Evolutionary conservation across 2,888 invertebrate species (phyloP).

Genomic region (Calliphora vomitoria): DNA sequence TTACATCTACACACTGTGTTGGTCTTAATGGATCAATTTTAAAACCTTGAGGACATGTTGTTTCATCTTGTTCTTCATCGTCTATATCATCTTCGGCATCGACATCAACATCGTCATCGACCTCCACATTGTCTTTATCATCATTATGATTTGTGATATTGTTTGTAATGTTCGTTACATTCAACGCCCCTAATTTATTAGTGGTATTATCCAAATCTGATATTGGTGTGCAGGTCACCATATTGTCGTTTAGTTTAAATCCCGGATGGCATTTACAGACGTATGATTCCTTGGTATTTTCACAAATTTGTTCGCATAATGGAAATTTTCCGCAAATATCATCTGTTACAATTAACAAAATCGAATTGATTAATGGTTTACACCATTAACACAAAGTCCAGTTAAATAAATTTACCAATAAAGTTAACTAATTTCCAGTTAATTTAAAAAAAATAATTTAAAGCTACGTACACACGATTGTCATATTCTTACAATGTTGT

Average conservation of each 20-base stretch:
- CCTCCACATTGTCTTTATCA: slow-evolving; percentile 54
- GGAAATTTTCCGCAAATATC: slow-evolving; percentile 86
- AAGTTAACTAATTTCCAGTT: no score
- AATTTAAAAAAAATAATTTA: no score
- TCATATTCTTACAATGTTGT: no score
- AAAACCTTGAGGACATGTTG: slow-evolving; percentile 85
- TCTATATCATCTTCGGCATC: slow-evolving; percentile 37
- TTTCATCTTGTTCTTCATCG: slow-evolving; percentile 4
- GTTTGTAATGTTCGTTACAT: slow-evolving; percentile 3
- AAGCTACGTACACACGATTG: no score
- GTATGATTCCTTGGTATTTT: slow-evolving; percentile 86
- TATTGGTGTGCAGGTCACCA: slow-evolving; percentile 84
- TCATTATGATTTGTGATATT: slow-evolving; percentile 15
- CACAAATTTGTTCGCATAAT: slow-evolving; percentile 86
- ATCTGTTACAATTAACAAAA: slow-evolving; percentile 77
- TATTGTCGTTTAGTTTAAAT: slow-evolving; percentile 85
- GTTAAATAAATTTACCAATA: no score
- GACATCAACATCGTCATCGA: slow-evolving; percentile 26
- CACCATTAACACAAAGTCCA: no score
- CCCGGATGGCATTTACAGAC: slow-evolving; percentile 85
- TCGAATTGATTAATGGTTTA: no score
- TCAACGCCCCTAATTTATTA: slow-evolving; percentile 25
- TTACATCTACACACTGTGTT: slow-evolving; percentile 87
- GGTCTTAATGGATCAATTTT: slow-evolving; percentile 81
- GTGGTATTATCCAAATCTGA: slow-evolving; percentile 33